These are phyloP conservation scores for Crenichthys baileyi DNA, from an alignment of 2,797 vertebrate species.

Conservation along the genomic window DNA sequence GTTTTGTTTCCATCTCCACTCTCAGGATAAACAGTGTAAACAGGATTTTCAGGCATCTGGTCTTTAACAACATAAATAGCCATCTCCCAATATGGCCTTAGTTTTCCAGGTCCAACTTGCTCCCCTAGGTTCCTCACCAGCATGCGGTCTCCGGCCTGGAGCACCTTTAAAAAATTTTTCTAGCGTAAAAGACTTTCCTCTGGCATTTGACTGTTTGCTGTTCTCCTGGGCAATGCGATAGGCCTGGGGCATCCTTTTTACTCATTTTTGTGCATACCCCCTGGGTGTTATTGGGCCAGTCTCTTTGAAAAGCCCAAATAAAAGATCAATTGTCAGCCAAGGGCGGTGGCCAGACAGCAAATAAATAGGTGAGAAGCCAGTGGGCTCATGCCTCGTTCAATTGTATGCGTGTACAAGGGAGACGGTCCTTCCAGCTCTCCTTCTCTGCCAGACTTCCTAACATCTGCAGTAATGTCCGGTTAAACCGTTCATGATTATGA, in stretches of 20 bases:
- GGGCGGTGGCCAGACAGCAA: not conserved
- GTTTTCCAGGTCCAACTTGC: not conserved
- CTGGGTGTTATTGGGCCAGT: not conserved
- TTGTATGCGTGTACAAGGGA: not conserved
- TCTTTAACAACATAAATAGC: conserved; percentile 3
- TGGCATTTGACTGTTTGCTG: conserved; percentile 6
- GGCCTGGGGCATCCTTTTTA: not conserved
- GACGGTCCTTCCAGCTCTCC: not conserved
- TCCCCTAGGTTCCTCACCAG: conserved; percentile 2
- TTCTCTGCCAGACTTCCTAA: not conserved
- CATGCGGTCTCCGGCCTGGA: conserved; percentile 5
- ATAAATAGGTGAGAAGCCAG: not conserved
- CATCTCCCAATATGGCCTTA: conserved; percentile 9
- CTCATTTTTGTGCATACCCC: not conserved
- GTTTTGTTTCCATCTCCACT: accelerated
- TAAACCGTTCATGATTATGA: not conserved
- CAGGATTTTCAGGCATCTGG: not conserved
- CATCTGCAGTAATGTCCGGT: not conserved
- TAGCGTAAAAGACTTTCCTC: not conserved
- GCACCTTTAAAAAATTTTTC: not conserved
- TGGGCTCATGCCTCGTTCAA: not conserved
- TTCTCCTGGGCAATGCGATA: not conserved
- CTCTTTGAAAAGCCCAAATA: not conserved
- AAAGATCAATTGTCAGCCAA: not conserved
- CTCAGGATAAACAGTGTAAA: not conserved